These are phyloP conservation scores for Lucilia sericata DNA, from an alignment of 1,140 invertebrate genomes.

Conservation along the genomic window DNA sequence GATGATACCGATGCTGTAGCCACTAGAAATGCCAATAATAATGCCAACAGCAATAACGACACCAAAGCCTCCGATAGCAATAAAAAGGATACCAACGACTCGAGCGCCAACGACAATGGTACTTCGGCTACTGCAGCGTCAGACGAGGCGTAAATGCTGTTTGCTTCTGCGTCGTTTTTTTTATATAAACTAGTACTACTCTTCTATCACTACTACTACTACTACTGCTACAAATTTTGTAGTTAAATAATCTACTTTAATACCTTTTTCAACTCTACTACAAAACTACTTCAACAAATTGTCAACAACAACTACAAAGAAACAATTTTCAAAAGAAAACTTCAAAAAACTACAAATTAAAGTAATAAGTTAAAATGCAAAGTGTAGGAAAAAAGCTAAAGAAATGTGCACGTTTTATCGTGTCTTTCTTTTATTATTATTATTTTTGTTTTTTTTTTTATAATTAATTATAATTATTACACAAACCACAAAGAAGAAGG, in stretches of 20 bases:
- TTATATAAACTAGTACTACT: background rate
- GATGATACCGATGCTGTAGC: conserved; percentile 61
- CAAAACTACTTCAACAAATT: background rate
- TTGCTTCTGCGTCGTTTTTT: background rate
- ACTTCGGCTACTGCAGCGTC: conserved; percentile 41
- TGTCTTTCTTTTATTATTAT: background rate
- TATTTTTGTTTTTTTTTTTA: background rate
- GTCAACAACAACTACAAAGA: background rate
- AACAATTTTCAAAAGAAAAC: background rate
- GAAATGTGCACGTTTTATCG: background rate
- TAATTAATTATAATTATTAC: background rate
- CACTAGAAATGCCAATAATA: conserved; percentile 54
- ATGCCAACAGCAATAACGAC: conserved; percentile 47
- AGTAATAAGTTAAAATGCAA: background rate
- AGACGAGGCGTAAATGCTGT: conserved; percentile 44
- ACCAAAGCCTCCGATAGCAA: conserved; percentile 48
- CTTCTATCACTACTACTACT: background rate
- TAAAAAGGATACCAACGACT: conserved; percentile 44
- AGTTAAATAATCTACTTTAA: background rate
- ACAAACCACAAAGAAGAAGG: background rate
- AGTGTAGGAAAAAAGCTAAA: background rate
- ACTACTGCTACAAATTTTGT: background rate
- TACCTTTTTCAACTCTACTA: background rate
- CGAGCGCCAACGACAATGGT: conserved; percentile 41
- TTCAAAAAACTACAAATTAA: background rate